Base-by-base conservation (phyloP, 2,888 invertebrate genomes). In the Uloborus plumipes region DNA sequence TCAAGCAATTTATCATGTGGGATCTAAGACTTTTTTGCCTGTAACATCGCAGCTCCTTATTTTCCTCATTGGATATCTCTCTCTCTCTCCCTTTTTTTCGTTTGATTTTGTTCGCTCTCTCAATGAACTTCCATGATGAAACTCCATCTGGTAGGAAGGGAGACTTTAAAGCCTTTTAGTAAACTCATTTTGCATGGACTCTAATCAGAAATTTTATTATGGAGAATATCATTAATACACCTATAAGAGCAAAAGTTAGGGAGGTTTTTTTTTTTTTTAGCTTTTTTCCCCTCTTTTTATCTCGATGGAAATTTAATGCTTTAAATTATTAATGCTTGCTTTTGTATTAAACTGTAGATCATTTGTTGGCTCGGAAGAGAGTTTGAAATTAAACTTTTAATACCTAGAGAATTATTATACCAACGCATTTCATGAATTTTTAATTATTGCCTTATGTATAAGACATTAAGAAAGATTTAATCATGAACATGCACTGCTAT, bases 171-270 rank as follows among this genome's bases (percentile, higher is more conserved):
- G 79, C 79, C 67, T 51, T 79, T 73, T 53, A 26, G 72, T 73
- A 79, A 79, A 79, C 79, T 79, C 72, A 61, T 79, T 79, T 73
- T 61, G 78, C 71, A 65, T 47, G 49, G 14, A 9, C n/a, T 53
- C 67, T 72, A 71, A 79, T 67, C 79, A 67, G 61, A 67, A 73
- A 79, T 79, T 79, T 79, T 79, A 79, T 73, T 79, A 66, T 51
- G 79, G 59, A 15, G 61, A 61, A 73, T 79, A 67, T 79, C 79
- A 79, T 79, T 79, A 79, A 79, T 79, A 79, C 73, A 73, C 53
- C 66, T 50, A 53, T 26, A 31, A 61, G 69, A 55, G 65, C 49
- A 49, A 47, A 49, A 20, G 49, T 47, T 49, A 13, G 16, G 62
- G 66, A 47, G 51, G 39, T 22, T 14, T 66, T 51, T 69, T 77